Conservation (phyloP, 1,140 invertebrate genomes). For the Contarinia nasturtii region DNA sequence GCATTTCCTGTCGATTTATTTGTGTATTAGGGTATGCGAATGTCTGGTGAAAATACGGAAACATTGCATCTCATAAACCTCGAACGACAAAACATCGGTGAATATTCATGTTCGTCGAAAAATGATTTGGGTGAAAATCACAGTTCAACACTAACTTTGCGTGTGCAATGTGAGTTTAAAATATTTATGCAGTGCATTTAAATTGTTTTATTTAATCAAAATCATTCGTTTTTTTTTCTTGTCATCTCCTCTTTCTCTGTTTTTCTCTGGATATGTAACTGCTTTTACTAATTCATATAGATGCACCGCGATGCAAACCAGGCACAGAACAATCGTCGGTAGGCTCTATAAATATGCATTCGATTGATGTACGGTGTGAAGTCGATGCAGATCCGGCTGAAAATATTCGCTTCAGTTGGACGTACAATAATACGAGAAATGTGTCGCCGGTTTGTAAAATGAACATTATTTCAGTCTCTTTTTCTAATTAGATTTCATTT, state of each 20-base stretch:
- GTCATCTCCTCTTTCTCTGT: neutral
- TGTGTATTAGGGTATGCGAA: slow-evolving; percentile 21
- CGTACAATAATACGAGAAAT: slow-evolving; percentile 54
- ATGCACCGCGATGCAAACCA: slow-evolving; percentile 36
- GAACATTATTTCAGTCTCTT: no score
- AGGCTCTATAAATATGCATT: slow-evolving; percentile 37
- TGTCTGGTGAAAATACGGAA: slow-evolving; percentile 23
- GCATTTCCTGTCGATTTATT: neutral
- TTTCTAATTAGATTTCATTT: no score
- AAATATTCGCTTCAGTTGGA: slow-evolving; percentile 60
- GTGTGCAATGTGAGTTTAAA: slow-evolving; percentile 42
- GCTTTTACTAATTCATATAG: slow-evolving; percentile 21
- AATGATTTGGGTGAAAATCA: slow-evolving; percentile 47
- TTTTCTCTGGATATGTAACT: neutral
- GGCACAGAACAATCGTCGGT: slow-evolving; percentile 35
- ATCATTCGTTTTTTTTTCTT: neutral
- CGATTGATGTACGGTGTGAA: slow-evolving; percentile 47
- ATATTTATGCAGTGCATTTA: neutral
- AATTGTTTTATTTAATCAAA: neutral
- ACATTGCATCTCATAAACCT: slow-evolving; percentile 27
- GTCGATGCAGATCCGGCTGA: slow-evolving; percentile 65
- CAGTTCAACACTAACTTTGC: slow-evolving; percentile 37
- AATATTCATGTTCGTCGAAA: slow-evolving; percentile 44
- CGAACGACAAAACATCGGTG: slow-evolving; percentile 29
- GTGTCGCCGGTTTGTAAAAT: slow-evolving; percentile 36